phyloP scores from a whole-genome alignment of 2,113 vertebrate genomes.

The Cebidichthys violaceus region DNA sequence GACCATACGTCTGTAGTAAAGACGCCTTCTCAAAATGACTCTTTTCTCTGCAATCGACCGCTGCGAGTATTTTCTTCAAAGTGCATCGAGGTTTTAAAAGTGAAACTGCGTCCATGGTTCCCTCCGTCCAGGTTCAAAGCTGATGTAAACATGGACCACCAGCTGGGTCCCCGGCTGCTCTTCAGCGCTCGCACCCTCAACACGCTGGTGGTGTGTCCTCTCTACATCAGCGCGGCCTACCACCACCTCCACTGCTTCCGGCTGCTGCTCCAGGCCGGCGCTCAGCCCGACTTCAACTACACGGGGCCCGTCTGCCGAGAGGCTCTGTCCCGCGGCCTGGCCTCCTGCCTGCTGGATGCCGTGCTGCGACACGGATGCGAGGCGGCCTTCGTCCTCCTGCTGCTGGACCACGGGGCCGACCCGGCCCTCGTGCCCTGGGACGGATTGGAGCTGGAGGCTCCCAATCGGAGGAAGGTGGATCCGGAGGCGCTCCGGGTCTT shows the following conservation, averaged over 20 bases:
- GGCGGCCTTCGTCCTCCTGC: slow-evolving; percentile 86
- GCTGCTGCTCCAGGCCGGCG: slow-evolving; percentile 91
- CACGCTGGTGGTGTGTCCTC: slow-evolving; percentile 91
- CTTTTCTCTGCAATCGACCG: not conserved
- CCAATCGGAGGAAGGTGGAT: slow-evolving; percentile 87
- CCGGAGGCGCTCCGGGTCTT: slow-evolving; percentile 88
- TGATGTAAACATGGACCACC: slow-evolving; percentile 93
- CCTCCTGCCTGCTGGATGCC: slow-evolving; percentile 91
- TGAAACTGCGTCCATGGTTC: not conserved
- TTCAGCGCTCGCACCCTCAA: slow-evolving; percentile 88
- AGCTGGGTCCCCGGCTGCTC: slow-evolving; percentile 81
- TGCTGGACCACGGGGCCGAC: slow-evolving; percentile 92
- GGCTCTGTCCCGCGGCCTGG: slow-evolving; percentile 87
- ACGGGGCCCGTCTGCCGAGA: slow-evolving; percentile 87
- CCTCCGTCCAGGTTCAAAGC: slow-evolving; percentile 86
- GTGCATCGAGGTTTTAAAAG: not conserved
- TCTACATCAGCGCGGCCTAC: slow-evolving; percentile 95
- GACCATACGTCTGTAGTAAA: not conserved
- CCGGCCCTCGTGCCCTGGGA: slow-evolving; percentile 88
- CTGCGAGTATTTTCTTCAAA: not conserved
- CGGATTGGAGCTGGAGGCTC: slow-evolving; percentile 78
- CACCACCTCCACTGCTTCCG: slow-evolving; percentile 93
- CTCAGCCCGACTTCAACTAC: slow-evolving; percentile 94
- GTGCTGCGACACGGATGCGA: slow-evolving; percentile 93
- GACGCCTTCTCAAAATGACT: not conserved